Evolutionary conservation across 2,113 vertebrate species (phyloP).

Genomic region (Steatornis caripensis): DNA sequence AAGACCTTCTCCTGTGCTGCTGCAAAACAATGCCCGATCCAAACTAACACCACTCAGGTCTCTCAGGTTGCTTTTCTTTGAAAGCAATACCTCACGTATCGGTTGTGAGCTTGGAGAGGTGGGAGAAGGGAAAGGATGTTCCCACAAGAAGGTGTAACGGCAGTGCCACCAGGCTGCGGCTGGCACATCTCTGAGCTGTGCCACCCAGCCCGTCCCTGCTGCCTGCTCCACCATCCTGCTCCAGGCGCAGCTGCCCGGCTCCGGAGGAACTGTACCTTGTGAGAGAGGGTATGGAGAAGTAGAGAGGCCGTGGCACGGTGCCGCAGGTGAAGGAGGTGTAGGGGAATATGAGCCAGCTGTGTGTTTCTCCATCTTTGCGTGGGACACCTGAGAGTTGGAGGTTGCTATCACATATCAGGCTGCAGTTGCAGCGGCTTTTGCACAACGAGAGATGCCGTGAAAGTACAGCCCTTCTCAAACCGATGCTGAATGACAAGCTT

Average conservation of each 20-base stretch:
- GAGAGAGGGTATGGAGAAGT: neutral
- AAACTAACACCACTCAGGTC: neutral
- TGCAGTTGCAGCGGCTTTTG: neutral
- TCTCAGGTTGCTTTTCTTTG: neutral
- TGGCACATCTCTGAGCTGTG: neutral
- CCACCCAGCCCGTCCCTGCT: fast-evolving
- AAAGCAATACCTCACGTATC: neutral
- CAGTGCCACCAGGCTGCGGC: neutral
- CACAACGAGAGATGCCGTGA: neutral
- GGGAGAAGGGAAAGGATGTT: neutral
- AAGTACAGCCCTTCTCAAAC: neutral
- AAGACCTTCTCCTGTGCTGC: neutral
- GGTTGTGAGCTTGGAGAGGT: neutral
- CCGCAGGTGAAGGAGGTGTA: neutral
- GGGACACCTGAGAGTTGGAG: neutral
- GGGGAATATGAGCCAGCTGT: neutral
- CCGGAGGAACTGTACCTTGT: fast-evolving
- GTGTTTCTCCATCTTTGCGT: fast-evolving
- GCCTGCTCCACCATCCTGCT: neutral
- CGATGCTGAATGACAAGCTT: neutral
- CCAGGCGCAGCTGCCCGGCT: neutral
- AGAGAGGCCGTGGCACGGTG: fast-evolving
- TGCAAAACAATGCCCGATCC: neutral
- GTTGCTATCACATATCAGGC: neutral
- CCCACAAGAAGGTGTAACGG: fast-evolving